These are phyloP conservation scores for Callorhinus ursinus DNA, from an alignment of 2,113 vertebrate species.

Conservation along the genomic window DNA sequence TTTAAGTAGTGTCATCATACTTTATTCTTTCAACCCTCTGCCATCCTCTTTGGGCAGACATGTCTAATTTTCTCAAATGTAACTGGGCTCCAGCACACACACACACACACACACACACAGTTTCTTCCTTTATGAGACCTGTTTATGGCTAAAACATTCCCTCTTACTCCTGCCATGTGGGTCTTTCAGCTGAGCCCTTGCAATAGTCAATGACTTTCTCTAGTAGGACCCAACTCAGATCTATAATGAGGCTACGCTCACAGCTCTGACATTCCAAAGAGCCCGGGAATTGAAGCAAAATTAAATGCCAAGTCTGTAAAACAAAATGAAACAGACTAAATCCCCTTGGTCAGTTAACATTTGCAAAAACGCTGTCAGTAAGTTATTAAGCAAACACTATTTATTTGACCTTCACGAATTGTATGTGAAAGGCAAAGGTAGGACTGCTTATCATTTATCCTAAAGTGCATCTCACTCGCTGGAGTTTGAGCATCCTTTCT, in stretches of 20 bases:
- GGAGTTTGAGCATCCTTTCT: not conserved
- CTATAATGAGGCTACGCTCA: not conserved
- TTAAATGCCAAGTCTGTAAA: conserved; percentile 65
- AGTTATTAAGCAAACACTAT: conserved; percentile 71
- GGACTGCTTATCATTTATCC: conserved; percentile 40
- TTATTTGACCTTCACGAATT: conserved; percentile 68
- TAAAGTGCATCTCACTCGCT: conserved; percentile 22
- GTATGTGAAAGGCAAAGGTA: conserved; percentile 47
- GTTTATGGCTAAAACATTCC: not conserved
- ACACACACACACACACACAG: not conserved
- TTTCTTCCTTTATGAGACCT: not conserved
- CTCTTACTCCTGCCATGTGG: not conserved
- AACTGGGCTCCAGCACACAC: not conserved
- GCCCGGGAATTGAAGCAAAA: conserved; percentile 29
- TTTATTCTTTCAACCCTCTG: not conserved
- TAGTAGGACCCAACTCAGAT: not conserved
- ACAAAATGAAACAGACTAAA: conserved; percentile 59
- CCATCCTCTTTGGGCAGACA: not conserved
- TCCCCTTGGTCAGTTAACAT: conserved; percentile 73
- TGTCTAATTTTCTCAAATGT: not conserved
- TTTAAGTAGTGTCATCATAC: not conserved
- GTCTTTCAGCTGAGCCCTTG: not conserved
- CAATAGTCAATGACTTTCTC: not conserved
- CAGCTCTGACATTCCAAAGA: not conserved
- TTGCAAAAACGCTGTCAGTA: conserved; percentile 69